Conservation (phyloP, 2,113 vertebrate species). For the Anarrhichthys ocellatus region DNA sequence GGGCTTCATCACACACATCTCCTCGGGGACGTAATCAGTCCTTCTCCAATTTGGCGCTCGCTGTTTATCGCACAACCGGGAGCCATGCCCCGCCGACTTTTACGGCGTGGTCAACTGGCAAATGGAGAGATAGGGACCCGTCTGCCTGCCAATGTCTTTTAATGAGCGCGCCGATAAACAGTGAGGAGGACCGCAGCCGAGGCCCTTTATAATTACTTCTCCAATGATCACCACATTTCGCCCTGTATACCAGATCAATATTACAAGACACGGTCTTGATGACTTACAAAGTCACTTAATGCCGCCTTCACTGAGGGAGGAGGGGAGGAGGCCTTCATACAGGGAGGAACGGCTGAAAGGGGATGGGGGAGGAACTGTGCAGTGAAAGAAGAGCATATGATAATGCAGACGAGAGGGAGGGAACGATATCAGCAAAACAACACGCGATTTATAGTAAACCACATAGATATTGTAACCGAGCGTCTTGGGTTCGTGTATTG, state of each 20-base stretch:
- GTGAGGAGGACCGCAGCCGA: constrained; percentile 45
- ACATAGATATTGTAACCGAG: not conserved
- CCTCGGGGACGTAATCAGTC: constrained; percentile 74
- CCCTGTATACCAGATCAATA: constrained; percentile 72
- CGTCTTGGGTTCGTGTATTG: no score
- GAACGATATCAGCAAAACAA: no score
- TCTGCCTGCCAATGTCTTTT: constrained; percentile 73
- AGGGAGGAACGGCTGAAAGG: not conserved
- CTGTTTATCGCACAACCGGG: constrained; percentile 74
- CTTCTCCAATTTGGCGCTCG: constrained; percentile 73
- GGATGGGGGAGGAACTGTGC: not conserved
- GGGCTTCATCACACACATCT: constrained; percentile 67
- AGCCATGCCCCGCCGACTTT: constrained; percentile 75
- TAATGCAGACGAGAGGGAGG: not conserved
- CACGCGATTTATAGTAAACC: not conserved
- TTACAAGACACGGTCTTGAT: constrained; percentile 60
- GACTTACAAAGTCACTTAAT: constrained; percentile 69
- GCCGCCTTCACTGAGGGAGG: constrained; percentile 14
- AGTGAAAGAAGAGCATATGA: not conserved
- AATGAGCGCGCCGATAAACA: constrained; percentile 75
- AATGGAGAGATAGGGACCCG: constrained; percentile 62
- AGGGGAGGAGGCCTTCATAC: not conserved
- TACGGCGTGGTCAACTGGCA: constrained; percentile 74
- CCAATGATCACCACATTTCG: constrained; percentile 70
- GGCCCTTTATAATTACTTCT: constrained; percentile 75